Evolutionary conservation across 2,888 invertebrate genomes (phyloP), one percentile per base, ranked within the genome.

Genomic region (Volucella bombylans): DNA sequence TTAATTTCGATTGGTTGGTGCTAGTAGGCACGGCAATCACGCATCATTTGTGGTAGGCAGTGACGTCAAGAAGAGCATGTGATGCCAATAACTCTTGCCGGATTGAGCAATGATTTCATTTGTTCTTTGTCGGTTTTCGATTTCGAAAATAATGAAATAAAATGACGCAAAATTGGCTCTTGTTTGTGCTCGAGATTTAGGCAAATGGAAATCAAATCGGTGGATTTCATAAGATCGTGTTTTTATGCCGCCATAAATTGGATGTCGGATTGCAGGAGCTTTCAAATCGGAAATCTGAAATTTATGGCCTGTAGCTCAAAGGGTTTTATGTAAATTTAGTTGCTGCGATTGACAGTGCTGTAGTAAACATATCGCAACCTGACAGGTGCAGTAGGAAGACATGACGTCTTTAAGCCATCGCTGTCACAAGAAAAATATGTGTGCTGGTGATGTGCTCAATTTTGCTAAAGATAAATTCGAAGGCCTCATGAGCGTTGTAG

Each of bases 21-120:
- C 8, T 38, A n/a, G 62, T 47, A 49, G 65, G 65, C 57, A 39
- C 50, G 74, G 15, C 47, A 47, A 45, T 62, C 64, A 73, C 73
- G 62, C 47, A 54, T 31, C 15, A 15, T 18, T 23, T 41, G 12
- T 59, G 45, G 18, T 18, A 8, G 18, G 11, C 8, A 31, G 49
- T 49, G 65, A 50, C 55, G 65, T 18, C 23, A 41, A 14, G 8
- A 9, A 12, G 10, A 12, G 43, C 74, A 65, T 57, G 74, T 76
- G 67, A 76, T 57, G 65, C 38, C 47, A 3, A 55, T 55, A 73
- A 73, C 23, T 74, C 49, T 49, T 49, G 31, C n/a, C 38, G 18
- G 14, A 18, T 39, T 65, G 65, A 14, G 54, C 45, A 52, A 52
- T 67, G 14, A 31, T 31, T 31, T 31, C 31, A 31, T 31, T 31